Conservation (phyloP, 2,888 invertebrate species). For the Nemotelus pantherinus region DNA sequence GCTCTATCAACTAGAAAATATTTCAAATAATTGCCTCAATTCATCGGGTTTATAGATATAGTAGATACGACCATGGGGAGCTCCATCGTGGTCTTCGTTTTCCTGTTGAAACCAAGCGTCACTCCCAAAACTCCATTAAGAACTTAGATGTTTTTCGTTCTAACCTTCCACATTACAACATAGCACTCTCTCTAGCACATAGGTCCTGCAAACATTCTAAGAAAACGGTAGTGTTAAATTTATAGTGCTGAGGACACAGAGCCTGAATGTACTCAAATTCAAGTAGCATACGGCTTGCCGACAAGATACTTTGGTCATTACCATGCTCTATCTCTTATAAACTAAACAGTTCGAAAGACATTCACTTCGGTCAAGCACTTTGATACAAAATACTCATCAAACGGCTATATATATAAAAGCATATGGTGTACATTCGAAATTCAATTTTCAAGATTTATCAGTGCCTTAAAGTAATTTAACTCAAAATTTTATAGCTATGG, state of each 20-base stretch:
- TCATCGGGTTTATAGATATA: constrained; percentile 5
- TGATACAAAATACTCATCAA: no score
- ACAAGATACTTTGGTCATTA: no score
- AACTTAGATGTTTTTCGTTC: constrained; percentile 23
- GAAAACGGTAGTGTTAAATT: constrained; percentile 31
- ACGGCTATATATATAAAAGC: no score
- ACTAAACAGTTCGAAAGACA: no score
- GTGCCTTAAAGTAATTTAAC: no score
- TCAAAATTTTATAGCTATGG: no score
- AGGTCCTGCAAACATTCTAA: constrained; percentile 20
- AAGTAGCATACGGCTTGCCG: no score
- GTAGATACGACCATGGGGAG: neutral
- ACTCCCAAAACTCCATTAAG: constrained; percentile 24
- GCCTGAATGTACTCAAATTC: neutral
- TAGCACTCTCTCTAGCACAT: no score
- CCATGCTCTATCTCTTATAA: no score
- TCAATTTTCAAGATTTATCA: no score
- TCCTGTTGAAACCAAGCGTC: constrained; percentile 1
- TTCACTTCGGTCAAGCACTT: no score
- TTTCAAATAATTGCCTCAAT: constrained; percentile 43
- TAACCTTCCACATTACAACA: neutral
- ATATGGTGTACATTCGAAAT: no score
- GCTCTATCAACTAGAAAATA: constrained; percentile 36
- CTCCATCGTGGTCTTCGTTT: constrained; percentile 24
- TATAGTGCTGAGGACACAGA: neutral